Evolutionary conservation across 2,888 invertebrate species (phyloP).

Genomic region (Pemphredon lugubris): DNA sequence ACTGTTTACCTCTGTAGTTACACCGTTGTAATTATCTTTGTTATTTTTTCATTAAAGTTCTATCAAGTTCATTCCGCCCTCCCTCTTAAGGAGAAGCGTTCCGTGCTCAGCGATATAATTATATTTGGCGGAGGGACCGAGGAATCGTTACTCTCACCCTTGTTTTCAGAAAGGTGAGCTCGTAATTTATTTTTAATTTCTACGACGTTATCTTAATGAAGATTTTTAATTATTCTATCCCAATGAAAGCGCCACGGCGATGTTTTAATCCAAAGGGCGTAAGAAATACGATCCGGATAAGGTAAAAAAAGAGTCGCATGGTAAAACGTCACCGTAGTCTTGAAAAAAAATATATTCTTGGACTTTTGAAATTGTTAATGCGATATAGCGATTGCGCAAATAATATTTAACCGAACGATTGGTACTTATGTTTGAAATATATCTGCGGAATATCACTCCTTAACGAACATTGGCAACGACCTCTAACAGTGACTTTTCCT

Average conservation of each 20-base stretch:
- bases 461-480: not conserved
- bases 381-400: too few species aligned
- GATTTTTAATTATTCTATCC: constrained; percentile 71
- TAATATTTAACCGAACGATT: too few species aligned
- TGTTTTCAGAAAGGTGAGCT: constrained; percentile 24
- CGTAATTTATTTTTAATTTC: constrained; percentile 72
- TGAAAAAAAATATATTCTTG: too few species aligned
- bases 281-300: too few species aligned
- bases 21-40: constrained; percentile 70
- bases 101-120: constrained; percentile 37
- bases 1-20: constrained; percentile 51
- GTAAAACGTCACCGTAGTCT: too few species aligned
- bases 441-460: too few species aligned
- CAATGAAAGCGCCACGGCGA: not conserved
- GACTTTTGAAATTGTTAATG: too few species aligned
- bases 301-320: too few species aligned
- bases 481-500: not conserved
- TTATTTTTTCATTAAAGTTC: constrained; percentile 75
- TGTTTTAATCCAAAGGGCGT: not conserved
- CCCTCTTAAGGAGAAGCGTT: constrained; percentile 49
- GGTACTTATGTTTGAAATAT: too few species aligned
- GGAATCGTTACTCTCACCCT: constrained; percentile 17
- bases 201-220: constrained; percentile 70
- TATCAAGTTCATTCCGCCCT: constrained; percentile 58
- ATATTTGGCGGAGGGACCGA: constrained; percentile 36